Percentiles rank a stretch among this genome's conserved stretches.
Conservation (phyloP, 2,797 vertebrate species). For the Anomalospiza imberbis region DNA sequence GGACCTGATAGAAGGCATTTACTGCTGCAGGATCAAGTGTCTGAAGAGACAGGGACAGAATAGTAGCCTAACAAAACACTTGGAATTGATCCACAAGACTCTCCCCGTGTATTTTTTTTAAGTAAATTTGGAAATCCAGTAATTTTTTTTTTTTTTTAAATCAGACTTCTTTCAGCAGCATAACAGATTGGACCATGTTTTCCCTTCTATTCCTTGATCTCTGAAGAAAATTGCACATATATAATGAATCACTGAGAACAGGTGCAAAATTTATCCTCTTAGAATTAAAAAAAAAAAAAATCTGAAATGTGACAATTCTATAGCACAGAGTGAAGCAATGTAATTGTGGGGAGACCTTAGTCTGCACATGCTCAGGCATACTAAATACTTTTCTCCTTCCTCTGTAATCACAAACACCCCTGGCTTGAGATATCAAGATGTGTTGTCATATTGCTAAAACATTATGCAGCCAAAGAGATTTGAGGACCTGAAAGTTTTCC, state of each 20-base stretch:
- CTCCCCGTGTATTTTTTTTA: background rate
- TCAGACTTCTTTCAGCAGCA: background rate
- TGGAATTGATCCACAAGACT: slow-evolving; percentile 47
- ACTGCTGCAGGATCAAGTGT: slow-evolving; percentile 63
- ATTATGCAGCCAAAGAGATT: background rate
- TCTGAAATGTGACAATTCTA: background rate
- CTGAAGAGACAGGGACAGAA: slow-evolving; percentile 17
- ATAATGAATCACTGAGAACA: background rate
- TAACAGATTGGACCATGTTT: background rate
- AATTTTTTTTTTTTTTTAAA: background rate
- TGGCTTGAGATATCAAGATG: background rate
- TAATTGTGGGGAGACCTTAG: background rate
- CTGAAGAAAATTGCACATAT: background rate
- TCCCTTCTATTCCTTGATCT: background rate
- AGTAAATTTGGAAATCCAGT: background rate
- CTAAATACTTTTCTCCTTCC: background rate
- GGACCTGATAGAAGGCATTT: slow-evolving; percentile 53
- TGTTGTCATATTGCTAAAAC: background rate
- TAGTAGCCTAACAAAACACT: slow-evolving; percentile 56
- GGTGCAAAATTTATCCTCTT: background rate
- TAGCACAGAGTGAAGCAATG: background rate
- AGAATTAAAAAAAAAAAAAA: background rate
- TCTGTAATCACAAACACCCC: background rate
- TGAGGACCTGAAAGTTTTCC: background rate
- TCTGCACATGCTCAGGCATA: background rate